phyloP scores from a whole-genome alignment of 2,888 invertebrate genomes.

The Coelogynopora nodosa region DNA sequence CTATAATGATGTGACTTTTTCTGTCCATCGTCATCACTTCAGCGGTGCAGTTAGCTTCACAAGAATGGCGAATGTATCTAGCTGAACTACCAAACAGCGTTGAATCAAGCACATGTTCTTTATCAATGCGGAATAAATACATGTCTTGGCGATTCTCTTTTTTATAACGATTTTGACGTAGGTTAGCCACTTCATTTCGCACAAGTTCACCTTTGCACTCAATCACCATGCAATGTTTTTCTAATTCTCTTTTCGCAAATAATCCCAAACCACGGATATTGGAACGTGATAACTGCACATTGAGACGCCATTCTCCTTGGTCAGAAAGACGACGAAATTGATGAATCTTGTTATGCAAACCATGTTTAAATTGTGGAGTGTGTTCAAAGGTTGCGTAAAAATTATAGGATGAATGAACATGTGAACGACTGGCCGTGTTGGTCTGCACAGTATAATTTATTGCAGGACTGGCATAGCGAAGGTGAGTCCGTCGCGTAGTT shows the following conservation, averaged over 20 bases:
- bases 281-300: conserved; percentile 79
- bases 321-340: conserved; percentile 89
- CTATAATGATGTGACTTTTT: conserved; percentile 86
- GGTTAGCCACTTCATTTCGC: conserved; percentile 84
- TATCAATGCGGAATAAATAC: conserved; percentile 78
- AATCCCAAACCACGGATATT: conserved; percentile 77
- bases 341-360: conserved; percentile 71
- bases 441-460: background rate
- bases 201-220: conserved; percentile 99
- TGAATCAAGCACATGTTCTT: conserved; percentile 94
- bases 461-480: conserved; percentile 65
- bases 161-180: conserved; percentile 90
- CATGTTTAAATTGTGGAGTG: conserved; percentile 63
- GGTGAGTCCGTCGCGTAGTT: conserved; percentile 73
- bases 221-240: conserved; percentile 98
- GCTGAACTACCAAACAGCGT: conserved; percentile 93
- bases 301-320: conserved; percentile 94
- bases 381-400: background rate
- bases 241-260: conserved; percentile 91
- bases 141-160: conserved; percentile 65
- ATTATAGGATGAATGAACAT: background rate
- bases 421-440: background rate
- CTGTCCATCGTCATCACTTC: conserved; percentile 94
- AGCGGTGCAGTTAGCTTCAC: conserved; percentile 97
- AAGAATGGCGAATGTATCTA: conserved; percentile 93